Conservation (phyloP, 2,113 vertebrate genomes). For the Stegostoma tigrinum region DNA sequence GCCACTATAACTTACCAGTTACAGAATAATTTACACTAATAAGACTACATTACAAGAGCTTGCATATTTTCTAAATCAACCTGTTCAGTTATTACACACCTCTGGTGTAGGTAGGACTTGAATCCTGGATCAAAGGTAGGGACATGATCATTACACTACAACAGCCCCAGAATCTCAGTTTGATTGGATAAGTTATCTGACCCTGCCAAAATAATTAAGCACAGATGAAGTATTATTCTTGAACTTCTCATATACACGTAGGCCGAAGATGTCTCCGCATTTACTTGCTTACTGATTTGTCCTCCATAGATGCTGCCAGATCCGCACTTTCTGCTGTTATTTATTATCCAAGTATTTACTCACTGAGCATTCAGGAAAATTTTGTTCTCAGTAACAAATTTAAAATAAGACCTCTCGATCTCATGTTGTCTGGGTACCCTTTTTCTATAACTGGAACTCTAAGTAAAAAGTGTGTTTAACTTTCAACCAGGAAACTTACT, state of each 20-base stretch:
- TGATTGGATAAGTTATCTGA: background rate
- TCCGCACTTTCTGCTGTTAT: too few relatives aligned
- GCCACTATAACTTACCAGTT: too few relatives aligned
- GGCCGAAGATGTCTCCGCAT: too few relatives aligned
- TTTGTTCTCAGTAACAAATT: background rate
- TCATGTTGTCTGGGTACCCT: background rate
- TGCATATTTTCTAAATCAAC: too few relatives aligned
- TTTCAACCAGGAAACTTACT: slow-evolving; percentile 58
- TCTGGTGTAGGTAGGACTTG: too few relatives aligned
- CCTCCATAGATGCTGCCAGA: too few relatives aligned
- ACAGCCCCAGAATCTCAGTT: background rate
- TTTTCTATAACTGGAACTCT: background rate
- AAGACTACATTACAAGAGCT: background rate
- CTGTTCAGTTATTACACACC: too few relatives aligned
- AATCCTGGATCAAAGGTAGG: too few relatives aligned
- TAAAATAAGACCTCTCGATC: background rate
- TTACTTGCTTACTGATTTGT: too few relatives aligned
- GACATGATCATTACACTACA: too few relatives aligned
- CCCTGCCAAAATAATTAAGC: background rate
- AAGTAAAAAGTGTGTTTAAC: too few relatives aligned
- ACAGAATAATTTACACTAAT: background rate
- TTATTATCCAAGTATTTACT: background rate
- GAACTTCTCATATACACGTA: background rate
- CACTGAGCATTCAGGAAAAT: background rate
- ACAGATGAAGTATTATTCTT: background rate